A percentile compares a stretch with the other conserved stretches of the same genome.
These are phyloP conservation scores for Ranitomeya imitator DNA, from an alignment of 2,113 vertebrate genomes.

Conservation along the genomic window DNA sequence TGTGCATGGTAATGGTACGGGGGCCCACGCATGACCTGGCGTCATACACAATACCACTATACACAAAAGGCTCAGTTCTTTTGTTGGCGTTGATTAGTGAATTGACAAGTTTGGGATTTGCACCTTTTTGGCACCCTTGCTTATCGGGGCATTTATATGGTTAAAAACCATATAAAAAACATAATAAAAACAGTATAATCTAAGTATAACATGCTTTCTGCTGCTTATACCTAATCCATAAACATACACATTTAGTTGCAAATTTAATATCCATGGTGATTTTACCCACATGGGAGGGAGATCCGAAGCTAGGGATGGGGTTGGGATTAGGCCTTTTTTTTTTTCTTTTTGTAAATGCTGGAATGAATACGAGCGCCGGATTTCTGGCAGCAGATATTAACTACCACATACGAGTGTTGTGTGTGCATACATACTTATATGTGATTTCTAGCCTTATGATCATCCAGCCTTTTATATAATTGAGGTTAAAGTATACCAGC, in stretches of 20 bases:
- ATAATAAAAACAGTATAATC: background rate
- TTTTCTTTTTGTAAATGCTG: background rate
- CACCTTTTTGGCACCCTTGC: background rate
- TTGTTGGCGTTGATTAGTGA: background rate
- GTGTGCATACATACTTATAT: conserved; percentile 3
- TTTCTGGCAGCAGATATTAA: background rate
- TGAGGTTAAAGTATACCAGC: background rate
- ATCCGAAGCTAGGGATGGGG: background rate
- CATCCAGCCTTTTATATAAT: no score
- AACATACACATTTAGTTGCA: background rate
- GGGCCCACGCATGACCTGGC: background rate
- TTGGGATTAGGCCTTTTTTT: conserved; percentile 15
- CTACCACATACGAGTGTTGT: background rate
- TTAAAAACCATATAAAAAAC: background rate
- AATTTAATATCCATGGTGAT: background rate
- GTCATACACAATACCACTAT: background rate
- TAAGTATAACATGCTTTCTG: background rate
- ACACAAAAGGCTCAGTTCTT: background rate
- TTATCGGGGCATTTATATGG: background rate
- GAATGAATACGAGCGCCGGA: background rate
- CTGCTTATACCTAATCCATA: background rate
- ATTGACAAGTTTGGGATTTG: background rate
- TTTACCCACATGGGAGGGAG: background rate
- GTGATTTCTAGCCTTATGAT: background rate
- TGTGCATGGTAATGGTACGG: background rate